These are phyloP conservation scores for Melanogrammus aeglefinus DNA, from an alignment of 2,797 vertebrate species.

Conservation along the genomic window DNA sequence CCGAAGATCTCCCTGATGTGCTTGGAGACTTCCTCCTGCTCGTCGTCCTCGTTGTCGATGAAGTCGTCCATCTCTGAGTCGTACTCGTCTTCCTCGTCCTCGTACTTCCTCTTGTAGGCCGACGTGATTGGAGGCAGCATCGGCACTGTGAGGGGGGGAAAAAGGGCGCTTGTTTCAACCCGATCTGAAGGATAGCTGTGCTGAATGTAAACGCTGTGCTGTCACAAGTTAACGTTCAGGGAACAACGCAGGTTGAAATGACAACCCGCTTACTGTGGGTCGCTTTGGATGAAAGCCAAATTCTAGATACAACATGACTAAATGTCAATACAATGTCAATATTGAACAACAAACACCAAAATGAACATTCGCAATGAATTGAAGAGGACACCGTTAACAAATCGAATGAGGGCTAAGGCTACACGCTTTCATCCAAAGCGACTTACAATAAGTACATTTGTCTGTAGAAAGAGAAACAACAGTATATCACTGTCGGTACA, in stretches of 20 bases:
- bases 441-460: no score
- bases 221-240: no score
- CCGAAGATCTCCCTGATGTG: slow-evolving; percentile 97
- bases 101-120: slow-evolving; percentile 84
- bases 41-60: slow-evolving; percentile 88
- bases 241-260: no score
- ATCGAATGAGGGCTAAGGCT: not conserved
- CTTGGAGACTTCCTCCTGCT: slow-evolving; percentile 89
- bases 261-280: not conserved
- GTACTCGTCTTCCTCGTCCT: slow-evolving; percentile 87
- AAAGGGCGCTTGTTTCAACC: not conserved
- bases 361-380: not conserved
- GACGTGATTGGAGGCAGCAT: slow-evolving; percentile 79
- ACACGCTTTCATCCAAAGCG: no score
- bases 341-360: not conserved
- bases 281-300: not conserved
- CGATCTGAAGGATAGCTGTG: no score
- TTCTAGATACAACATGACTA: not conserved
- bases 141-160: slow-evolving; percentile 61
- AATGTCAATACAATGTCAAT: not conserved
- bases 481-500: no score
- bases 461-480: no score
- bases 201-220: no score
- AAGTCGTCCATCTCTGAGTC: slow-evolving; percentile 99
- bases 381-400: not conserved